Base-by-base conservation (phyloP, 2,113 vertebrate species). In the Eulemur rufifrons region DNA sequence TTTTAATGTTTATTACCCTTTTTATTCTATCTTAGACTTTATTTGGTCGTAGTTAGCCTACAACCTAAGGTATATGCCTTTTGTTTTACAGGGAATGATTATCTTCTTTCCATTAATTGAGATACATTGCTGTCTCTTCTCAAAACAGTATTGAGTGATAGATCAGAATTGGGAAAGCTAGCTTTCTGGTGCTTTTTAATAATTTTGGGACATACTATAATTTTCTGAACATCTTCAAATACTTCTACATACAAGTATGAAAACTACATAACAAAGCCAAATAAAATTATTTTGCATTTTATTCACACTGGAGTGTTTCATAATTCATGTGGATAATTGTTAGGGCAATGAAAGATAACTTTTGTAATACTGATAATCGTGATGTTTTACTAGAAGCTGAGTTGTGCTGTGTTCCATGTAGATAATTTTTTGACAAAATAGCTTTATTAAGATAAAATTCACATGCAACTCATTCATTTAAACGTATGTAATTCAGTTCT, bases 311-410 rank as follows among this genome's bases (percentile, higher is more conserved):
- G 18, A 93, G 27, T 37, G 45, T 81, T 92, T 94, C 32, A 74
- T 90, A 84, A 90, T 76, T 97, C 34, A 78, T 87, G 32, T 88
- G 76, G n/a, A 12, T 91, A 83, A 86, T 91, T 94, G 59, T 91
- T 92, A 84, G 63, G 29, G 52, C 29, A 87, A 12, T 85, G 34
- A 89, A 87, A 78, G 39, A 63, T 92, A 9, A 73, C 42, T 85
- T 89, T 92, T 88, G 66, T n/a, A 71, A 54, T 94, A 56, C 37
- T 74, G 37, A 52, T 71, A 73, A 71, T 94, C 50, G 17, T 74
- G 37, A 63, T 54, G 9, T 95, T 90, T 96, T 86, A 86, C 8
- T 77, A 21, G 54, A 73, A 66, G n/a, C 29, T 63, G 2, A 74
- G 68, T 17, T 56, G 2, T 90, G 27, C 52, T 54, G 0, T 90